These are phyloP conservation scores for Aporophyla nigra DNA, from an alignment of 2,888 invertebrate species.

Conservation along the genomic window DNA sequence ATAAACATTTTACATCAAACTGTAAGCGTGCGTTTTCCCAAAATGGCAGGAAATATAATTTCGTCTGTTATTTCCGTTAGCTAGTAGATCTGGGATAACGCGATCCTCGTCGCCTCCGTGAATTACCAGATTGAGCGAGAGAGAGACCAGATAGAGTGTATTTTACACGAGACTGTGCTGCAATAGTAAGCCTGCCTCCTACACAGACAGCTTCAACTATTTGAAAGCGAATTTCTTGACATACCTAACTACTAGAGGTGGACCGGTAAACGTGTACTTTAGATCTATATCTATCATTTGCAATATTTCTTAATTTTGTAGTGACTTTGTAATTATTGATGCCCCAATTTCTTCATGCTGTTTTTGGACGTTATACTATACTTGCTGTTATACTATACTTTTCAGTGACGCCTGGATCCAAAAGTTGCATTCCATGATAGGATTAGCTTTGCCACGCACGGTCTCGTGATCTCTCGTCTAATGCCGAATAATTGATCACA, in stretches of 20 bases:
- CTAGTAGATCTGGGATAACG: neutral
- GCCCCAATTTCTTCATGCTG: neutral
- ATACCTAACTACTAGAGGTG: neutral
- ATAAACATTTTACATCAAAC: neutral
- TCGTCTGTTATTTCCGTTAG: neutral
- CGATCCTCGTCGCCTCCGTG: too few species aligned
- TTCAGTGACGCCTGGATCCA: neutral
- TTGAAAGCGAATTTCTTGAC: constrained; percentile 28
- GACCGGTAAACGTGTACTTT: constrained; percentile 6
- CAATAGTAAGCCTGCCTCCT: constrained; percentile 5
- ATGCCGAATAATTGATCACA: neutral
- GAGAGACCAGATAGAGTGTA: too few species aligned
- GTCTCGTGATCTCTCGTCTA: neutral
- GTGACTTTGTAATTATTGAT: neutral
- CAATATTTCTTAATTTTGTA: constrained; percentile 3
- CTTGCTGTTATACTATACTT: neutral
- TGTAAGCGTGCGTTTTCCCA: neutral
- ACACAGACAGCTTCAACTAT: neutral
- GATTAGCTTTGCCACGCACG: constrained; percentile 2
- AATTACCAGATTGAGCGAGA: neutral
- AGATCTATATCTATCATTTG: neutral
- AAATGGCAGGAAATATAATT: neutral
- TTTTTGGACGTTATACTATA: neutral
- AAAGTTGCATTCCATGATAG: constrained; percentile 9
- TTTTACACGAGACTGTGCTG: neutral